Evolutionary conservation across 2,888 invertebrate species (phyloP), one percentile per base, ranked within the genome.

Genomic region (Caenorhabditis drosophilae): DNA sequence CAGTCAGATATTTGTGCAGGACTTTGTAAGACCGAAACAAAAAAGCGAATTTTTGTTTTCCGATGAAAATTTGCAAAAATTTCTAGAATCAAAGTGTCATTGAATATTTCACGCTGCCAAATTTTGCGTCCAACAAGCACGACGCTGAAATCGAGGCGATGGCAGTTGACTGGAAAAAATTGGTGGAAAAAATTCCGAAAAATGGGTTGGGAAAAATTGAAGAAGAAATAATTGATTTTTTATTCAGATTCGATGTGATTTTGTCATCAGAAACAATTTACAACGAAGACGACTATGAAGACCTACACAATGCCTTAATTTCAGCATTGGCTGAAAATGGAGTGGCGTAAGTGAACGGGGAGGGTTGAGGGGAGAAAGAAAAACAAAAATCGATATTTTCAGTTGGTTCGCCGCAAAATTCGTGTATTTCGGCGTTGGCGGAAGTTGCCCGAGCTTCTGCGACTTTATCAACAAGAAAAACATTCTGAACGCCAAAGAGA

Each of bases 341-440:
- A 92, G 38, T 67, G 12, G 62, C 68, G 75, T 72, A 22, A 56
- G 64, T 60, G 42, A 40, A 11, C 18, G 7, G 6, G 6, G 11
- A 9, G 11, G 26, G 6, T 7, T 20, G 16, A 50, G 23, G 6
- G 15, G 16, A 11, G 26, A 22, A 9, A n/a, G 18, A 40, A 23
- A 40, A 38, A n/a, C 23, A 16, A 11, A 42, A 22, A 26, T 48
- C 15, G 7, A 31, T 34, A 27, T 52, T 70, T 76, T 45, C 74
- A 87, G 86, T 60, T 90, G 89, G 84, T 84, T 96, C 55, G 94
- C 93, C 51, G 94, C 92, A 2, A 97, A 96, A 87, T 89, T 89
- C 15, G 89, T 90, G 85, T 97, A 97, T 85, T 96, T 96, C 87
- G 96, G 96, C 67, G 92, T 95, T 22, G 95, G 95, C 12, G 96